Evolutionary conservation across 2,797 vertebrate genomes (phyloP), one percentile per base, ranked within the genome.

Genomic region (Poliocrania exsul): DNA sequence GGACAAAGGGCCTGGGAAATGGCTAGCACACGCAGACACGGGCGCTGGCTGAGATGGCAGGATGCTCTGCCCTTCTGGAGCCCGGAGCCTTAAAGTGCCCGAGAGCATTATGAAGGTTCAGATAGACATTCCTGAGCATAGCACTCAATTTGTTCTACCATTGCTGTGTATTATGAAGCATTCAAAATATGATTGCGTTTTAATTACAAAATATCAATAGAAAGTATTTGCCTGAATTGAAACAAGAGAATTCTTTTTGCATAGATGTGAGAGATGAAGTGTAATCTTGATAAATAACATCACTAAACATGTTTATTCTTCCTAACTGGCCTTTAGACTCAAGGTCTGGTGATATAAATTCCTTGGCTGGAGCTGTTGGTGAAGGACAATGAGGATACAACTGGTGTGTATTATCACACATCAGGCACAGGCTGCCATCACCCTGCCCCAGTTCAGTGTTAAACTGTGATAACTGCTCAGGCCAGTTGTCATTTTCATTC

Each of bases 1-100:
- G 88, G 51, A 96, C 95, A 96, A 96, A 93, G 95, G 96, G 92
- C 85, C 91, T 61, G 94, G 92, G 94, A 73, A 93, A 90, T 46
- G 94, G 89, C 84, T 93, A 94, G 94, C 89, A 94, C 92, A 1
- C 81, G 11, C 81, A 82, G 92, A 85, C 89, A 77, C 95, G 85
- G 94, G 70, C 57, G 91, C 62, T 51, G 78, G 72, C 61, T 71
- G 87, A 1, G 2, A 57, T 42, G 89, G 72, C 84, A 95, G 92
- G 60, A 81, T 24, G 42, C 86, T 31, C 62, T 40, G 83, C 81
- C 62, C 16, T 44, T 75, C 92, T 38, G 65, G 40, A 81, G 54
- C 7, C 47, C 3, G 0, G 6, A 35, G 71, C 62, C 60, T 89
- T 84, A 73, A 83, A 88, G 57, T 0, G 1, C 79, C 67, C 4